Evolutionary conservation across 2,113 vertebrate species (phyloP).

Genomic region (Aldabrachelys gigantea): DNA sequence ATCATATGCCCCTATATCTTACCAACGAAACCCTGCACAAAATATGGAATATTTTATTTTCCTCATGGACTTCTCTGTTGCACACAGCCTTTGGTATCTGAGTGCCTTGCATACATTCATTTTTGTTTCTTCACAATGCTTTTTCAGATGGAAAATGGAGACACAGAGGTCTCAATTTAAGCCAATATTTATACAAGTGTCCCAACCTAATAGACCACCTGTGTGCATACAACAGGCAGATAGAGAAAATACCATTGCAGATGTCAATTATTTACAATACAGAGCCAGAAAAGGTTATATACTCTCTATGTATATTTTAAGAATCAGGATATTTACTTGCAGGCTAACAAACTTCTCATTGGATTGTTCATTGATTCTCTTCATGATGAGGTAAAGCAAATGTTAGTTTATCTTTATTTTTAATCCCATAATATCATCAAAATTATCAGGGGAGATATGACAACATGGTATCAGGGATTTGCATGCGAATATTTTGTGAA

Average conservation of each 20-base stretch:
- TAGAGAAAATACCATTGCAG: slow-evolving; percentile 4
- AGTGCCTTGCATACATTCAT: background rate
- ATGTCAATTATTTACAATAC: slow-evolving; percentile 39
- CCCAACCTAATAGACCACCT: background rate
- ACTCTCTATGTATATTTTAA: slow-evolving; percentile 12
- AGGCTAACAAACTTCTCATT: slow-evolving; percentile 49
- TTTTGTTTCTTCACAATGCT: background rate
- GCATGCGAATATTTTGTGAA: slow-evolving; percentile 57
- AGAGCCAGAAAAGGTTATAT: background rate
- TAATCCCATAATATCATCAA: slow-evolving; percentile 19
- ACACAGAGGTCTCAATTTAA: background rate
- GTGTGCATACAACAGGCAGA: background rate
- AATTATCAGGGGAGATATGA: slow-evolving; percentile 50
- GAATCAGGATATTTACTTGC: slow-evolving; percentile 38
- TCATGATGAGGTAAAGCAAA: slow-evolving; percentile 59
- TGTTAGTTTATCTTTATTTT: slow-evolving; percentile 62
- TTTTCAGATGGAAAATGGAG: background rate
- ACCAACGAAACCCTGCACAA: background rate
- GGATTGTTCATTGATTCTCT: background rate
- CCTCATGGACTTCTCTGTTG: background rate
- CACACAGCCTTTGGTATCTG: background rate
- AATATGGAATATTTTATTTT: background rate
- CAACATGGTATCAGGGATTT: slow-evolving; percentile 36
- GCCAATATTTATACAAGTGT: background rate
- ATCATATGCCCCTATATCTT: background rate